phyloP scores from a whole-genome alignment of 2,113 vertebrate genomes.

The Felis catus region F.catus_Fca126_mat1.0 CM031414.1:9314501-9315000 shows the following conservation, averaged over 20 bases:
- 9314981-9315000: background rate
- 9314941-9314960: background rate
- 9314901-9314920: background rate
- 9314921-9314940: slow-evolving; percentile 4
- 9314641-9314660: background rate
- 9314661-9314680: background rate
- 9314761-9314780: background rate
- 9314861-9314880: background rate
- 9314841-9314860: background rate
- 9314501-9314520: background rate
- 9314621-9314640: background rate
- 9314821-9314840: background rate
- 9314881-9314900: slow-evolving; percentile 13
- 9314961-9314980: background rate
- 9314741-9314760: background rate
- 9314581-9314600: background rate
- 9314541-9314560: background rate
- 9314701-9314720: background rate
- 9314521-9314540: background rate
- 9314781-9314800: background rate
- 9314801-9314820: background rate
- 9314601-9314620: background rate
- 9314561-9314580: background rate
- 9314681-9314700: background rate
- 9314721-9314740: background rate